These are phyloP conservation scores for Oreochromis tanganicae DNA, from an alignment of 2,113 vertebrate species.

Conservation along the genomic window DNA sequence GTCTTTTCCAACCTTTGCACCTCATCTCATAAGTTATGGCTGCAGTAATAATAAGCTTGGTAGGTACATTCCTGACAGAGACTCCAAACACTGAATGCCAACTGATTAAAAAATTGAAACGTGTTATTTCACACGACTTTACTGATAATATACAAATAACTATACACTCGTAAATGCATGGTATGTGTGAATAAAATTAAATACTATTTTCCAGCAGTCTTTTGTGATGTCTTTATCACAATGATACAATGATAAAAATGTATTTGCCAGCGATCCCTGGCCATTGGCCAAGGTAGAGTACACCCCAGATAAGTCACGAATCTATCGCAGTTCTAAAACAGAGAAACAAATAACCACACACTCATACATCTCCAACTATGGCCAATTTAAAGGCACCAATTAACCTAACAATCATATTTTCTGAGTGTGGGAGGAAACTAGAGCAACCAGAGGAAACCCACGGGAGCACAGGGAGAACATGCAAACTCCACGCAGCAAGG, in stretches of 20 bases:
- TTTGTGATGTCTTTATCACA: background rate
- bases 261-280: background rate
- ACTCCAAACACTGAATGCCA: background rate
- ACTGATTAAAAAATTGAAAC: fast-evolving
- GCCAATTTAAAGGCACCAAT: background rate
- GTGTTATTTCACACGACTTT: background rate
- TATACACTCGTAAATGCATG: background rate
- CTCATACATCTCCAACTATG: background rate
- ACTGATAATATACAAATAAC: background rate
- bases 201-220: background rate
- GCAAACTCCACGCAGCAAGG: background rate
- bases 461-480: background rate
- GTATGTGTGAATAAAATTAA: background rate
- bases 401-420: background rate
- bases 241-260: background rate
- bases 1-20: background rate
- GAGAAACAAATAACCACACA: background rate
- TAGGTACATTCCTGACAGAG: background rate
- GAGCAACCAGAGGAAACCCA: background rate
- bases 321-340: background rate
- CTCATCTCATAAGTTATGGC: background rate
- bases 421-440: background rate
- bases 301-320: background rate
- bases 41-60: background rate
- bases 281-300: background rate